A percentile compares a stretch with the other conserved stretches of the same genome.
phyloP scores from a whole-genome alignment of 2,797 vertebrate species.

The Poecilia wingei region DNA sequence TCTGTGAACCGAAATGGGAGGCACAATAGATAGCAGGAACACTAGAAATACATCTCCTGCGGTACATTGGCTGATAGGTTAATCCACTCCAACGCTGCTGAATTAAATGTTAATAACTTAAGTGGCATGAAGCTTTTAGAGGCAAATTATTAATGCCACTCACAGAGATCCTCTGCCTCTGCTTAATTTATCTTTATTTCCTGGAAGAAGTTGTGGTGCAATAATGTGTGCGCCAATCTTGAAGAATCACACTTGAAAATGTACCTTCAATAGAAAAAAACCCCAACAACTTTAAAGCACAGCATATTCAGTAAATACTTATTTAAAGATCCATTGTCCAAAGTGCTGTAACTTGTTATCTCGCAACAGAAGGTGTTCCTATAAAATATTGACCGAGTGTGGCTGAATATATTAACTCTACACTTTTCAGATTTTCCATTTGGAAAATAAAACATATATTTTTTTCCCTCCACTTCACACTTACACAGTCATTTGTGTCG shows the following conservation, averaged over 20 bases:
- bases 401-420: not conserved
- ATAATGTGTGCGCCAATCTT: slow-evolving; percentile 38
- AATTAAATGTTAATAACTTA: slow-evolving; percentile 80
- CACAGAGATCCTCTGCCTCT: slow-evolving; percentile 45
- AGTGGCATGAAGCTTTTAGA: slow-evolving; percentile 75
- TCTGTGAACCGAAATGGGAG: slow-evolving; percentile 31
- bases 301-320: slow-evolving; percentile 27
- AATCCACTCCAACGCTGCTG: slow-evolving; percentile 65
- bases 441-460: not conserved
- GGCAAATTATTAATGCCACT: slow-evolving; percentile 59
- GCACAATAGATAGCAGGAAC: slow-evolving; percentile 19
- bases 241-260: slow-evolving; percentile 22
- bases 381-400: not conserved
- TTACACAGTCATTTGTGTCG: not conserved
- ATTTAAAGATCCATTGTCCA: slow-evolving; percentile 9
- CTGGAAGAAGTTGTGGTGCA: slow-evolving; percentile 31
- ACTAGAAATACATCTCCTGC: slow-evolving; percentile 53
- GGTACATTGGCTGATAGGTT: slow-evolving; percentile 62
- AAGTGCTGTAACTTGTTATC: slow-evolving; percentile 7
- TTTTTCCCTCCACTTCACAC: not conserved
- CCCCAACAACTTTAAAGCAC: slow-evolving; percentile 1
- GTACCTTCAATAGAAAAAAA: not conserved
- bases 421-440: not conserved
- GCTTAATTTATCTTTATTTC: slow-evolving; percentile 56
- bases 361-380: not conserved